Base-by-base conservation (phyloP, 2,113 vertebrate species). In the Acrocephalus kingi region DNA sequence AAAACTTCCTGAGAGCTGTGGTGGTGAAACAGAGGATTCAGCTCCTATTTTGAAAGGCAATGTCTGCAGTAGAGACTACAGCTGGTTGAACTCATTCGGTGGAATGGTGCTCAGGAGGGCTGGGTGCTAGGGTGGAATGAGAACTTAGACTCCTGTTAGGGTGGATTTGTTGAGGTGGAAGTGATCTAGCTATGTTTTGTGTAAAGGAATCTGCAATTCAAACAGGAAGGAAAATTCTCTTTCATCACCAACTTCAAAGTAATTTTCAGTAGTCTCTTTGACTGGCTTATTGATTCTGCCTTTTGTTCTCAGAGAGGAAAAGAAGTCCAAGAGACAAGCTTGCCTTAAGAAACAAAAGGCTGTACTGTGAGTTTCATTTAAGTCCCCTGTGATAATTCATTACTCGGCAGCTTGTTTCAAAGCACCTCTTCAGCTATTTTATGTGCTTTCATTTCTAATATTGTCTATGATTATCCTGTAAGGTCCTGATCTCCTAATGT, bases 181-280 rank as follows among this genome's bases (percentile, higher is more conserved):
- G 31, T 59, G 69, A 82, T 69, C n/a, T 51, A 74, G 52, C 33
- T 25, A 54, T 77, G 14, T 62, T 94, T 80, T 82, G 45, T 84
- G 46, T 66, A 54, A 81, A 93, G 66, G 93, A 95, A 95, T 90
- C 75, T 92, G 79, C 87, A 94, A 89, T 82, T 96, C 87, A 79
- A 95, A 88, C 73, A 93, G 83, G 77, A 93, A 77, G 63, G 24
- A 88, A 94, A 86, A 94, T 88, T 95, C 87, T 86, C 87, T 96
- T 96, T 94, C 64, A 95, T 94, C 91, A 31, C 43, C 39, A 49
- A 63, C 90, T 94, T 96, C 90, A 88, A 96, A 96, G 82, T 59
- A 3, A 45, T 88, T 93, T 95, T 72, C 68, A 95, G 84, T 62
- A 74, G 82, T 73, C 75, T 84, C 83, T 84, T 45, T 69, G 82